A percentile compares a stretch with the other conserved stretches of the same genome.
Conservation (phyloP, 2,113 vertebrate species). For the Corynorhinus townsendii region DNA sequence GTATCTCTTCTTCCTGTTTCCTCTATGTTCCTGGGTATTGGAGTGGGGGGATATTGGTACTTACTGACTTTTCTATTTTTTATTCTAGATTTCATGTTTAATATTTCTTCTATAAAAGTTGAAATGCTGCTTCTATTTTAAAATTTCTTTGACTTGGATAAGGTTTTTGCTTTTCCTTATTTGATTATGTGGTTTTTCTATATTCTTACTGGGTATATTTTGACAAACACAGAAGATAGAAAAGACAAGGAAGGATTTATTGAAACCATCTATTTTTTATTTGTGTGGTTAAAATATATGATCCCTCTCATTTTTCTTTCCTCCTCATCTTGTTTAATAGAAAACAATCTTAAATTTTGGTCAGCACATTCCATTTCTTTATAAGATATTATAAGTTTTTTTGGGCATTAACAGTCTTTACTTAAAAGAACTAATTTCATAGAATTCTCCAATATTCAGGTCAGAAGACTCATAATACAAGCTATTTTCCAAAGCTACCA, state of each 20-base stretch:
- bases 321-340: conserved; percentile 34
- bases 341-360: conserved; percentile 22
- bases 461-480: neutral
- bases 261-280: conserved; percentile 33
- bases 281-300: neutral
- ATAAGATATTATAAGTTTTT: neutral
- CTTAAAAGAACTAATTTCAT: conserved; percentile 25
- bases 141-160: conserved; percentile 23
- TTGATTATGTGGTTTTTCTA: conserved; percentile 42
- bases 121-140: conserved; percentile 20
- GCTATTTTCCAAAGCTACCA: conserved; percentile 7
- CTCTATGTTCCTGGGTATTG: neutral
- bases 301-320: conserved; percentile 12
- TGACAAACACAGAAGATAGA: neutral
- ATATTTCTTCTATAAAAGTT: conserved; percentile 3
- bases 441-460: conserved; percentile 14
- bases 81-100: conserved; percentile 34
- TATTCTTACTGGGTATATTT: conserved; percentile 21
- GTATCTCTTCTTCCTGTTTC: neutral
- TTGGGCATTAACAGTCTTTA: conserved; percentile 24
- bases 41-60: neutral
- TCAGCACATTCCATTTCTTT: conserved; percentile 7
- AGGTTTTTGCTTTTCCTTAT: neutral
- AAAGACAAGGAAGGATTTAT: neutral
- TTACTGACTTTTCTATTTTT: conserved; percentile 1